Evolutionary conservation across 2,113 vertebrate genomes (phyloP).

Genomic region (Sclerurus mexicanus): DNA sequence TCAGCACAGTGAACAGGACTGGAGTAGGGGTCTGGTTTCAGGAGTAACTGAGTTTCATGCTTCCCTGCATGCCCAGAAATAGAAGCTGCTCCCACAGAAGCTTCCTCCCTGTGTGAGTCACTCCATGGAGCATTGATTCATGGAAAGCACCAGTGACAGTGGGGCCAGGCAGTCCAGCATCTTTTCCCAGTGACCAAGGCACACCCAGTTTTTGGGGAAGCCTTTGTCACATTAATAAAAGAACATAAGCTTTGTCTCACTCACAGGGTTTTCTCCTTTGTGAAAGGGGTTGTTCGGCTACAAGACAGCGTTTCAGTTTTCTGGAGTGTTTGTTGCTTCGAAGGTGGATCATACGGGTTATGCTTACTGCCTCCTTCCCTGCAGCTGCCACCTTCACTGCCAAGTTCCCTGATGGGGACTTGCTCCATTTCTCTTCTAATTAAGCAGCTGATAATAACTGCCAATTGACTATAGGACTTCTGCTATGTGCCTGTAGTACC

Average conservation of each 20-base stretch:
- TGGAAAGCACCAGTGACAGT: neutral
- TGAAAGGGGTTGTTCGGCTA: rapidly evolving
- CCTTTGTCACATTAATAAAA: neutral
- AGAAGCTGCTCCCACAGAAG: neutral
- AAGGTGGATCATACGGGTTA: neutral
- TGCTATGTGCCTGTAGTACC: rapidly evolving
- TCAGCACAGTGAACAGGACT: neutral
- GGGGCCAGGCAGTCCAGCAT: neutral
- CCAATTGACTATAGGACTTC: neutral
- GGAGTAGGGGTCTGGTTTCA: neutral
- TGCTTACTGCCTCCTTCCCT: neutral
- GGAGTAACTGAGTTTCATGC: rapidly evolving
- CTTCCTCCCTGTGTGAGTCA: neutral
- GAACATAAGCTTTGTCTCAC: neutral
- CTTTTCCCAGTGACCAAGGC: neutral
- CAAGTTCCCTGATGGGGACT: neutral
- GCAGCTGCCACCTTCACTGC: neutral
- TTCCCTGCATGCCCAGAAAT: neutral
- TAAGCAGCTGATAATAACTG: neutral
- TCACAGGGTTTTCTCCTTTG: rapidly evolving
- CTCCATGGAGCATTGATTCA: rapidly evolving
- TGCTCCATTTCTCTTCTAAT: rapidly evolving
- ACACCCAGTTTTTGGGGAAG: rapidly evolving
- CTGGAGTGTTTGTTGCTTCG: neutral
- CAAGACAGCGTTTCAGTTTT: rapidly evolving